A percentile compares a stretch with the other conserved stretches of the same genome.
Evolutionary conservation across 2,888 invertebrate species (phyloP).

Genomic region (Zaprionus bogoriensis): DNA sequence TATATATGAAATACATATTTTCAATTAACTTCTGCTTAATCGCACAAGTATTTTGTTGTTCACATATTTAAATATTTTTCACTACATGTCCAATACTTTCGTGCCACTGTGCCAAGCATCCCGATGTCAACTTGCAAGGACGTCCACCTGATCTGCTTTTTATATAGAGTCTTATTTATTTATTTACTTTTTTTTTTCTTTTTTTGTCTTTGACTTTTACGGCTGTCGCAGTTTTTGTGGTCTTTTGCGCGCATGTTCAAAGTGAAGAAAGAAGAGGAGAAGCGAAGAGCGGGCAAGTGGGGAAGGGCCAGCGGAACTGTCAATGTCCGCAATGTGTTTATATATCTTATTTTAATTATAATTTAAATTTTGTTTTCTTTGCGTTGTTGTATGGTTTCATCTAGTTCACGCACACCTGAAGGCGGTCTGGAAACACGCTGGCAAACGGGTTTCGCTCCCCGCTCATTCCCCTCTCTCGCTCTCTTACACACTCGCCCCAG

Average conservation of each 20-base stretch:
- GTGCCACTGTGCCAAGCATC: slow-evolving; percentile 27
- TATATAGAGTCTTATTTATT: neutral
- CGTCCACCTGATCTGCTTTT: slow-evolving; percentile 65
- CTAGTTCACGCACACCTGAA: slow-evolving; percentile 53
- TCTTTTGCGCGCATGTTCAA: too few species aligned
- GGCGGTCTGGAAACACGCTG: slow-evolving; percentile 7
- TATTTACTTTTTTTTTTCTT: neutral
- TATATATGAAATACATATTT: too few species aligned
- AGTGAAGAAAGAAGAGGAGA: too few species aligned
- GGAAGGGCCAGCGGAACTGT: slow-evolving; percentile 36
- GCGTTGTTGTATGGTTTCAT: slow-evolving; percentile 39
- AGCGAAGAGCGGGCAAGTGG: neutral
- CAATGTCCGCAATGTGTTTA: slow-evolving; percentile 41
- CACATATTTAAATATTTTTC: neutral
- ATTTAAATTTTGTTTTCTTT: slow-evolving; percentile 23
- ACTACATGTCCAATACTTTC: neutral
- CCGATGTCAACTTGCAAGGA: slow-evolving; percentile 51
- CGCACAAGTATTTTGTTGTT: too few species aligned
- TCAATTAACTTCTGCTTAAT: too few species aligned
- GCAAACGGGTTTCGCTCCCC: slow-evolving; percentile 35
- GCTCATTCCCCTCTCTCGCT: neutral
- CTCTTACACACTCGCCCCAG: neutral
- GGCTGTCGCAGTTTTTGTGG: slow-evolving; percentile 38
- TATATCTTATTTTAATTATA: slow-evolving; percentile 15
- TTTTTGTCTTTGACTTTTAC: slow-evolving; percentile 31